Evolutionary conservation across 2,113 vertebrate genomes (phyloP).

Genomic region (Acrocephalus arundinaceus): DNA sequence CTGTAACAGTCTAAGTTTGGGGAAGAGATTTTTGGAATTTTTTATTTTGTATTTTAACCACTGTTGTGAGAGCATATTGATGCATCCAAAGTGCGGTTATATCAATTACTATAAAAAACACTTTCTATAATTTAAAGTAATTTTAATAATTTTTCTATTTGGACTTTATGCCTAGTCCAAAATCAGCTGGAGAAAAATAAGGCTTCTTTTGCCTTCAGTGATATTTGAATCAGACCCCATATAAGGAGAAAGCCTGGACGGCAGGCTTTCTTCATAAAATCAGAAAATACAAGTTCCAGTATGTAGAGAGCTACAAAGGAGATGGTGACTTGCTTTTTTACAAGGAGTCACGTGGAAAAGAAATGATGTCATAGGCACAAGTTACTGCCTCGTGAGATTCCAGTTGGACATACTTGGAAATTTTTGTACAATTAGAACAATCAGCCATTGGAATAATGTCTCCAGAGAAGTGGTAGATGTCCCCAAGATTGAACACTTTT

Average conservation of each 20-base stretch:
- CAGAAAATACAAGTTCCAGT: not conserved
- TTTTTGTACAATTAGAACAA: not conserved
- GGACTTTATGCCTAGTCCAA: not conserved
- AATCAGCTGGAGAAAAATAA: not conserved
- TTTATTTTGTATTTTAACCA: not conserved
- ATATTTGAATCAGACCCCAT: not conserved
- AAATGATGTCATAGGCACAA: not conserved
- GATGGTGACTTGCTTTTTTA: not conserved
- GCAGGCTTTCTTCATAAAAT: not conserved
- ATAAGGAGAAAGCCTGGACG: not conserved
- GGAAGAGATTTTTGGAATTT: not conserved
- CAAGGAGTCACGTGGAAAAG: not conserved
- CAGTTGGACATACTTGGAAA: not conserved
- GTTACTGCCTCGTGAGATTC: not conserved
- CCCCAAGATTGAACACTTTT: not conserved
- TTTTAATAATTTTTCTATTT: not conserved
- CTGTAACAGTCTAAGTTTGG: not conserved
- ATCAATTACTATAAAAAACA: not conserved
- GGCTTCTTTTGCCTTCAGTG: not conserved
- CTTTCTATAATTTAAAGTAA: not conserved
- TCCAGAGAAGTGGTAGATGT: not conserved
- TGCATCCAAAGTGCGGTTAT: constrained; percentile 26
- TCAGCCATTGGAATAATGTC: not conserved
- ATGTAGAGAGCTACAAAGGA: not conserved
- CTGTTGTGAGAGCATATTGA: not conserved